Evolutionary conservation across 2,113 vertebrate genomes (phyloP).

Genomic region (Morone saxatilis): DNA sequence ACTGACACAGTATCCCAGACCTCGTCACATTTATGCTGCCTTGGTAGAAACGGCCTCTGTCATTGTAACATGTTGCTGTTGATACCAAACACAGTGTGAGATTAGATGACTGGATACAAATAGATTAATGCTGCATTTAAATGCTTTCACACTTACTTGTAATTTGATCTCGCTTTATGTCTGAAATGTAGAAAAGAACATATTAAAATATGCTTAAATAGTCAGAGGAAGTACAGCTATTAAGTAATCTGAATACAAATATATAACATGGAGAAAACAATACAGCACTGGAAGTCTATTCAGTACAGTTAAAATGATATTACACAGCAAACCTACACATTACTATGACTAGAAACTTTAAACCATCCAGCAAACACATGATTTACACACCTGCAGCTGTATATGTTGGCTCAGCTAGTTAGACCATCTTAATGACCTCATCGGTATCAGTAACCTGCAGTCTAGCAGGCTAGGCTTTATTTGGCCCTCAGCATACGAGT

Average conservation of each 20-base stretch:
- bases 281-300: not conserved
- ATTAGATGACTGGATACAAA: not conserved
- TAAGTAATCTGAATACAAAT: not conserved
- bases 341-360: not conserved
- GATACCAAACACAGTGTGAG: not conserved
- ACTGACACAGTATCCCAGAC: conserved; percentile 89
- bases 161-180: conserved; percentile 90
- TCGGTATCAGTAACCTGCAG: conserved; percentile 7
- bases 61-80: conserved; percentile 88
- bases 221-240: not conserved
- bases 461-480: conserved; percentile 13
- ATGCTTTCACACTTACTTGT: conserved; percentile 90
- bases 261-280: not conserved
- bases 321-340: not conserved
- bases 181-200: conserved; percentile 79
- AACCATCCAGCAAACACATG: conserved; percentile 15
- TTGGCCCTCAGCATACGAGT: conserved; percentile 1
- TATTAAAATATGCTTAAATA: not conserved
- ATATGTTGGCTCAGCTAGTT: conserved; percentile 29
- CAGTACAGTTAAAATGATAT: not conserved
- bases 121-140: not conserved
- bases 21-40: conserved; percentile 85
- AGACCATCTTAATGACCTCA: conserved; percentile 52
- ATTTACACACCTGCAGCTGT: conserved; percentile 32
- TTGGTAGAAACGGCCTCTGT: conserved; percentile 89